These are phyloP conservation scores for Phodopus roborovskii DNA, from an alignment of 2,113 vertebrate species.

Conservation along the genomic window DNA sequence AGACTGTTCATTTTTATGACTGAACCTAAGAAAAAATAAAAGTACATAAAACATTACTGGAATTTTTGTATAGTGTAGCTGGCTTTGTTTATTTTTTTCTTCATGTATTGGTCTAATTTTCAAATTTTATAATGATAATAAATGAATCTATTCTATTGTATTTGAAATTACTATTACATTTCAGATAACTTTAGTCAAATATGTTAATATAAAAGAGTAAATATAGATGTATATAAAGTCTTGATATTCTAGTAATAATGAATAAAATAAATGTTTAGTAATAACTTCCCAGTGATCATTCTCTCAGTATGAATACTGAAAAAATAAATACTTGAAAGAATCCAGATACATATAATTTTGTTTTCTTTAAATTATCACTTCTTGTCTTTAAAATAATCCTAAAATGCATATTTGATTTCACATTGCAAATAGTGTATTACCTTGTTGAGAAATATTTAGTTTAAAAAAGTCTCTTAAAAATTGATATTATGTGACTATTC, in stretches of 20 bases:
- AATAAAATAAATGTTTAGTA: background rate
- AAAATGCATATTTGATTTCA: conserved; percentile 20
- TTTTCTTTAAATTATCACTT: background rate
- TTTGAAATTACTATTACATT: conserved; percentile 32
- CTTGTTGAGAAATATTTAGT: background rate
- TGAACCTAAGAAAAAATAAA: background rate
- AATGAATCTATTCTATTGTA: background rate
- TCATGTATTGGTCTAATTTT: background rate
- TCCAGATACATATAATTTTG: background rate
- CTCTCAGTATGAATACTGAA: background rate
- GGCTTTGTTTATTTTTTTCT: background rate
- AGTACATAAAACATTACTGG: background rate
- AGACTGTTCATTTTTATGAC: background rate
- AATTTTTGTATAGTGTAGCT: fast-evolving
- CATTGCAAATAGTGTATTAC: background rate
- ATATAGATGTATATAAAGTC: background rate
- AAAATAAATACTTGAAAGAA: background rate
- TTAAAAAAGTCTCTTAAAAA: background rate
- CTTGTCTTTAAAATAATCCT: background rate
- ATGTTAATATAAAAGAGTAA: background rate
- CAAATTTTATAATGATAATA: background rate
- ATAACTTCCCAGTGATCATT: background rate
- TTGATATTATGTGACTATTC: background rate
- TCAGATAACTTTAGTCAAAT: background rate
- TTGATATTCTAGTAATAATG: background rate